These are phyloP conservation scores for Chaetorhynchus papuensis DNA, from an alignment of 2,113 vertebrate species.

Conservation along the genomic window DNA sequence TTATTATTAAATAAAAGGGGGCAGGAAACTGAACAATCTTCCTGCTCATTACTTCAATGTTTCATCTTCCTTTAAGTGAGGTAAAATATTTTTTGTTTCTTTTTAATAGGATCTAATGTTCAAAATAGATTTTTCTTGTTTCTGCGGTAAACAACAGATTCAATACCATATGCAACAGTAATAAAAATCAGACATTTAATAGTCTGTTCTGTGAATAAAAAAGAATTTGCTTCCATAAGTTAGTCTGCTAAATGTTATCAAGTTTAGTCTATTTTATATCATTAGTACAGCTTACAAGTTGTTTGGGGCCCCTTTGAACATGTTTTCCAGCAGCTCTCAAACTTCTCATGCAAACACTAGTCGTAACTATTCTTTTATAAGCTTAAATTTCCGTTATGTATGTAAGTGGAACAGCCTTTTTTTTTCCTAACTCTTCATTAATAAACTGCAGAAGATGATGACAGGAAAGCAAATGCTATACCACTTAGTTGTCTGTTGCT, in stretches of 20 bases:
- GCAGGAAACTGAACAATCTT: not conserved
- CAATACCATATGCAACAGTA: not conserved
- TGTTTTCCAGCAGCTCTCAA: slow-evolving; percentile 20
- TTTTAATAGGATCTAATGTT: not conserved
- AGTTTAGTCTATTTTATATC: not conserved
- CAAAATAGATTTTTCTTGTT: not conserved
- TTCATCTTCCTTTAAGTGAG: not conserved
- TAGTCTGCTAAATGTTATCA: slow-evolving; percentile 13
- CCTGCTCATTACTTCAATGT: not conserved
- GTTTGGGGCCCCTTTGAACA: not conserved
- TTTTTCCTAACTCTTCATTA: slow-evolving; percentile 6
- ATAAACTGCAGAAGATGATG: slow-evolving; percentile 42
- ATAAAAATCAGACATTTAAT: slow-evolving; percentile 13
- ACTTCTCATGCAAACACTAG: not conserved
- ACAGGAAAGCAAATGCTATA: slow-evolving; percentile 52
- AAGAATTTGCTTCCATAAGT: not conserved
- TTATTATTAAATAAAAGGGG: not conserved
- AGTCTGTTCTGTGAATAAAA: not conserved
- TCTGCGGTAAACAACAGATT: not conserved
- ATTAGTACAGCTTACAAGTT: slow-evolving; percentile 1
- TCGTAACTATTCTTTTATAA: not conserved
- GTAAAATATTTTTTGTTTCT: not conserved
- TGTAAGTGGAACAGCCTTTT: slow-evolving; percentile 5
- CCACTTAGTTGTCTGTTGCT: slow-evolving; percentile 32
- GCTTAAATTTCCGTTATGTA: not conserved